These are phyloP conservation scores for Drosophila monieri DNA, from an alignment of 2,888 invertebrate species.

Conservation along the genomic window DNA sequence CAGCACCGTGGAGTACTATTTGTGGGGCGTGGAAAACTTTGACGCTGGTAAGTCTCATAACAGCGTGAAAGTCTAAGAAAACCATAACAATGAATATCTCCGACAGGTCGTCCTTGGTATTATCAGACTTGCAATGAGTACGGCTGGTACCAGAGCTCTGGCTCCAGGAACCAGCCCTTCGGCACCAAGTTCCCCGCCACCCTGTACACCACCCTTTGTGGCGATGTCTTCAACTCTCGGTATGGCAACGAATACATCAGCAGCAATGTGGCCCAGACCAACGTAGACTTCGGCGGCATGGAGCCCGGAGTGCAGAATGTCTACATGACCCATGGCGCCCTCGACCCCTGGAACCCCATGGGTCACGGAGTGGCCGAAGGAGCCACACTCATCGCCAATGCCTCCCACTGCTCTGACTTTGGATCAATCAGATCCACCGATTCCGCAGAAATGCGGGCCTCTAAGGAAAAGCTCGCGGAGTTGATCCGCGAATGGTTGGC, in stretches of 20 bases:
- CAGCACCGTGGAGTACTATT: slow-evolving; percentile 57
- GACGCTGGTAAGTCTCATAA: slow-evolving; percentile 61
- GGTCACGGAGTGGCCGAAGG: slow-evolving; percentile 82
- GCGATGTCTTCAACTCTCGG: slow-evolving; percentile 72
- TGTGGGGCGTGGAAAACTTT: slow-evolving; percentile 46
- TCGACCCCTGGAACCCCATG: slow-evolving; percentile 86
- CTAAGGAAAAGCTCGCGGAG: slow-evolving; percentile 74
- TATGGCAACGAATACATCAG: slow-evolving; percentile 63
- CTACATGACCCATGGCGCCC: slow-evolving; percentile 85
- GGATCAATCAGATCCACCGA: slow-evolving; percentile 71
- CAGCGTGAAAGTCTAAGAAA: not conserved
- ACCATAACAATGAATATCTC: not conserved
- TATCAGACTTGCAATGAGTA: slow-evolving; percentile 95
- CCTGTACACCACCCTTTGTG: slow-evolving; percentile 73
- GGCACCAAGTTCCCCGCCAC: slow-evolving; percentile 79
- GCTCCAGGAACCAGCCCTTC: slow-evolving; percentile 86
- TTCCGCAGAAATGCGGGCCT: slow-evolving; percentile 73
- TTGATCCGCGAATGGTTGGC: slow-evolving; percentile 80
- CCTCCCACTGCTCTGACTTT: slow-evolving; percentile 81
- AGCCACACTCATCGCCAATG: slow-evolving; percentile 76
- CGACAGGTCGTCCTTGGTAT: slow-evolving; percentile 89
- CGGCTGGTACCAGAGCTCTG: slow-evolving; percentile 92
- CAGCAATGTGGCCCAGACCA: slow-evolving; percentile 81
- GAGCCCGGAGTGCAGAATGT: slow-evolving; percentile 84
- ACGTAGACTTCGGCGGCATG: slow-evolving; percentile 84